Evolutionary conservation across 1,140 invertebrate species (phyloP).

Genomic region (Pogonomyrmex barbatus): DNA sequence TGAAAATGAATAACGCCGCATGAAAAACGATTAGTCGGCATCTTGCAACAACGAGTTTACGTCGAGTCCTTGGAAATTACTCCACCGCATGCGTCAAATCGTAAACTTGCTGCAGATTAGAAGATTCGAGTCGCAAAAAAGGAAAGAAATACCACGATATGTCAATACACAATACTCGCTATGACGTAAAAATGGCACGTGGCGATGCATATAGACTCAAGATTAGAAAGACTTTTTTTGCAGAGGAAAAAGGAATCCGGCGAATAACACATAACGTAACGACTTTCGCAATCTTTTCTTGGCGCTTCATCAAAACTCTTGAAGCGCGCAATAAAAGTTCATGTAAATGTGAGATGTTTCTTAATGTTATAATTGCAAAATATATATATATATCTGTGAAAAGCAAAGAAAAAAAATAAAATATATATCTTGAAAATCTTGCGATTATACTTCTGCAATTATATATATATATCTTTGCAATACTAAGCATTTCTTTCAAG

Average conservation of each 20-base stretch:
- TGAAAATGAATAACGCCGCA: neutral
- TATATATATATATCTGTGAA: neutral
- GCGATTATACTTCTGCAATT: neutral
- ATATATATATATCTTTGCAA: neutral
- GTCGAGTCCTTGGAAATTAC: neutral
- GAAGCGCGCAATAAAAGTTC: neutral
- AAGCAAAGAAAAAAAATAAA: neutral
- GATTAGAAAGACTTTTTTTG: neutral
- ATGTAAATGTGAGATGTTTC: neutral
- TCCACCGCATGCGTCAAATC: neutral
- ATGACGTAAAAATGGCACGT: neutral
- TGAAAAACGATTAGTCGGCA: neutral
- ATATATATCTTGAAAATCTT: conserved; percentile 40
- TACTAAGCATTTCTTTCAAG: neutral
- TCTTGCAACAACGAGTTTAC: neutral
- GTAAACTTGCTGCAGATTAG: neutral
- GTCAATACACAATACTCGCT: neutral
- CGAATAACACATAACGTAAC: neutral
- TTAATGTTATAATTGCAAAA: too few species aligned
- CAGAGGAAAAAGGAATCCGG: neutral
- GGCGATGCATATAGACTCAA: neutral
- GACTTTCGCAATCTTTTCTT: conserved; percentile 15
- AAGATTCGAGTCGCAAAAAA: neutral
- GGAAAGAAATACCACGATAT: neutral
- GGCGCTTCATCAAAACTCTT: neutral